These are phyloP conservation scores for Hymenochirus boettgeri DNA, from an alignment of 2,113 vertebrate genomes.

Conservation along the genomic window DNA sequence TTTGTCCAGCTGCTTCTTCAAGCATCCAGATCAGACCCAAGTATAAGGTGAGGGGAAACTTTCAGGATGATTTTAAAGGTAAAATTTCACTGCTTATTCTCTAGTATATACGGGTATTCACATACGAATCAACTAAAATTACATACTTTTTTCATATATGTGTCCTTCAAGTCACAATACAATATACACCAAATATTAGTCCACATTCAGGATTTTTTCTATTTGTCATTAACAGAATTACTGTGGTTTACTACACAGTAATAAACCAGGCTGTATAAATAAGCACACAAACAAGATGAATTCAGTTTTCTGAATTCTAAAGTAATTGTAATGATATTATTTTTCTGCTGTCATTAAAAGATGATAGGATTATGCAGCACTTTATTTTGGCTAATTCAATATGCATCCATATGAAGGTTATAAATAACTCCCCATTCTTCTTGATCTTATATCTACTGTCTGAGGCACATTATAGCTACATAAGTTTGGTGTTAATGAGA, in stretches of 20 bases:
- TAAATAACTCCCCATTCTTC: neutral
- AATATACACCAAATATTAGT: no score
- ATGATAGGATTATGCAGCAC: neutral
- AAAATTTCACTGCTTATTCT: no score
- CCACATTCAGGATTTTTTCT: no score
- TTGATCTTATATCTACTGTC: neutral
- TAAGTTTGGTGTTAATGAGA: no score
- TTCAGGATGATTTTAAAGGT: no score
- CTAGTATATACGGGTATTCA: no score
- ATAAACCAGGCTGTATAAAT: slow-evolving; percentile 13
- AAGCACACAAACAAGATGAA: slow-evolving; percentile 16
- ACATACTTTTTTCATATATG: no score
- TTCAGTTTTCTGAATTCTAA: slow-evolving; percentile 46
- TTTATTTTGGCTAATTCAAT: neutral
- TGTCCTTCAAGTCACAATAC: no score
- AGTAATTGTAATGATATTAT: slow-evolving; percentile 44
- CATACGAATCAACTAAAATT: no score
- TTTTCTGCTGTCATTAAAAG: neutral
- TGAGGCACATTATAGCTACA: neutral
- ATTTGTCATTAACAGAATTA: slow-evolving; percentile 11
- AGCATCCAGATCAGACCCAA: no score
- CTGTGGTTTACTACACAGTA: slow-evolving; percentile 5
- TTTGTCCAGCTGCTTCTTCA: no score
- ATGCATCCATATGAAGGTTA: neutral
- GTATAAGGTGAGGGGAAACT: no score